Evolutionary conservation across 2,113 vertebrate genomes (phyloP).

Genomic region (Uria aalge): DNA sequence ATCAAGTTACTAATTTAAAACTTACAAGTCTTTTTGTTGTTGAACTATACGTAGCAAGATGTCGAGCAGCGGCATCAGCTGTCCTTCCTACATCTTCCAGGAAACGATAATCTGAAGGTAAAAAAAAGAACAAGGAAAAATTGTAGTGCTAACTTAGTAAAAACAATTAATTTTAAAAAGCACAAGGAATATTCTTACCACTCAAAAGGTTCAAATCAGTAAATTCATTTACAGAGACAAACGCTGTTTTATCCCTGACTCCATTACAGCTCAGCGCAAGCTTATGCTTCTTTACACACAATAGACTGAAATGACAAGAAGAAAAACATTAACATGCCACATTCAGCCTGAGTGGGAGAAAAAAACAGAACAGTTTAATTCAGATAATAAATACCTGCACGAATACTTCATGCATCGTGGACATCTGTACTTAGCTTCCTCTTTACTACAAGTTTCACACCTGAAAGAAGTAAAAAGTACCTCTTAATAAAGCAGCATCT

Average conservation of each 20-base stretch:
- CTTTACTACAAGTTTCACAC: constrained; percentile 84
- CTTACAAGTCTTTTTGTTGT: constrained; percentile 72
- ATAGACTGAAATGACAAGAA: constrained; percentile 73
- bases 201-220: constrained; percentile 89
- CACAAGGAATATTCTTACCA: constrained; percentile 74
- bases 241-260: constrained; percentile 87
- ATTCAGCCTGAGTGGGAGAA: background rate
- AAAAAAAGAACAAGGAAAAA: constrained; percentile 7
- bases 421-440: constrained; percentile 90
- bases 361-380: background rate
- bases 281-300: constrained; percentile 94
- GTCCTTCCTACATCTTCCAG: constrained; percentile 91
- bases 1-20: background rate
- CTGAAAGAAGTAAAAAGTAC: constrained; percentile 67
- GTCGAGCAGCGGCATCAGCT: constrained; percentile 84
- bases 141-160: background rate
- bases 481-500: background rate
- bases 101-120: constrained; percentile 88
- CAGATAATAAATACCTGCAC: constrained; percentile 81
- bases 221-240: constrained; percentile 83
- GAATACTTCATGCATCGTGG: constrained; percentile 87
- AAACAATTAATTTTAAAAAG: background rate
- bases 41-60: constrained; percentile 65
- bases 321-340: background rate
- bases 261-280: constrained; percentile 82